Percentiles rank a stretch among this genome's conserved stretches.
Evolutionary conservation across 2,113 vertebrate species (phyloP).

Genomic region (Callaeas wilsoni): DNA sequence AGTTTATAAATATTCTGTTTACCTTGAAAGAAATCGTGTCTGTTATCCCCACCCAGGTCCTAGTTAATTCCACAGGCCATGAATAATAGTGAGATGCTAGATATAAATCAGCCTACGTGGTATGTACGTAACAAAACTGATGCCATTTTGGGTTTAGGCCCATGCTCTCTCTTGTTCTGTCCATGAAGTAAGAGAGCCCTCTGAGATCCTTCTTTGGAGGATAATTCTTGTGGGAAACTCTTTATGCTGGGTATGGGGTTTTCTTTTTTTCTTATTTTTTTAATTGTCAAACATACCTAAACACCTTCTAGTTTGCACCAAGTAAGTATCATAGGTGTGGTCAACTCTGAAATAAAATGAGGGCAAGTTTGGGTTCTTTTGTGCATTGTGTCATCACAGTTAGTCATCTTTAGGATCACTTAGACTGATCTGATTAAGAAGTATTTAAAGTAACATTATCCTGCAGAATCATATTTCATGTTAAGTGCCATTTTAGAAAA

Average conservation of each 20-base stretch:
- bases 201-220: not conserved
- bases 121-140: not conserved
- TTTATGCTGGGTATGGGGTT: not conserved
- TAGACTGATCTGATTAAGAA: not conserved
- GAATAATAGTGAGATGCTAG: not conserved
- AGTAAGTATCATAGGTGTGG: not conserved
- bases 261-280: not conserved
- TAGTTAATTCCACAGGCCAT: not conserved
- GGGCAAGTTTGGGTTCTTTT: not conserved
- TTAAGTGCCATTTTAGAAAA: not conserved
- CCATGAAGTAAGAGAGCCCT: not conserved
- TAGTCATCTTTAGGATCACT: not conserved
- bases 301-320: not conserved
- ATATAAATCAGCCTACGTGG: accelerated
- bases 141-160: not conserved
- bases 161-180: not conserved
- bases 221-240: not conserved
- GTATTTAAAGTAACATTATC: not conserved
- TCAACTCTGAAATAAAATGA: not conserved
- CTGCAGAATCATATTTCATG: not conserved
- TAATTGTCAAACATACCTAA: not conserved
- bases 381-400: not conserved
- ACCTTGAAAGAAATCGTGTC: not conserved
- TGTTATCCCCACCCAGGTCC: not conserved
- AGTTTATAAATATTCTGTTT: not conserved